Evolutionary conservation across 2,888 invertebrate species (phyloP).

Genomic region (Xanthostigma xanthostigma): DNA sequence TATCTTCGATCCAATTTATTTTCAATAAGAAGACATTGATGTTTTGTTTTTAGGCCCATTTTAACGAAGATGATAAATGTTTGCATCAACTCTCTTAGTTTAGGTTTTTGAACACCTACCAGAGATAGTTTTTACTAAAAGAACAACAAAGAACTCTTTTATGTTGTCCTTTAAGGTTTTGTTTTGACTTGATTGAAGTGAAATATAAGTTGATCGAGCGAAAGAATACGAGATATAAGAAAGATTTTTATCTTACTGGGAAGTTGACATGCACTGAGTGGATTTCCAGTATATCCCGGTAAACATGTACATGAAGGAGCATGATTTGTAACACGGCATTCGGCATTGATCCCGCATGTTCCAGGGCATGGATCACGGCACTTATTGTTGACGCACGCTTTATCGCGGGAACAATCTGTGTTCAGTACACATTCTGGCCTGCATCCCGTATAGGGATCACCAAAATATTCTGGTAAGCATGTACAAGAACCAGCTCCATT

Average conservation of each 20-base stretch:
- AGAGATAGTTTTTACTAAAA: too few species aligned
- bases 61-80: too few species aligned
- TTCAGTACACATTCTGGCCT: conserved; percentile 76
- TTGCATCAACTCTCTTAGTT: too few species aligned
- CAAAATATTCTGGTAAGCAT: conserved; percentile 68
- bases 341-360: conserved; percentile 66
- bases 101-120: too few species aligned
- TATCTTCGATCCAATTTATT: too few species aligned
- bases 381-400: conserved; percentile 71
- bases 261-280: conserved; percentile 33
- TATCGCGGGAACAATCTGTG: conserved; percentile 60
- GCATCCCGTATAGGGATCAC: conserved; percentile 77
- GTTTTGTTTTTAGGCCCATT: too few species aligned
- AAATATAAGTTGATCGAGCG: background rate
- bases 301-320: conserved; percentile 67
- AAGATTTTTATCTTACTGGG: conserved; percentile 16
- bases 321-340: conserved; percentile 68
- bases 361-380: conserved; percentile 73
- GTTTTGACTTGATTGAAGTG: background rate
- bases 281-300: conserved; percentile 66
- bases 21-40: too few species aligned
- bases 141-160: too few species aligned
- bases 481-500: conserved; percentile 72
- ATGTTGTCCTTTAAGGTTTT: too few species aligned
- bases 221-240: background rate